Evolutionary conservation across 2,888 invertebrate genomes (phyloP), one percentile per base, ranked within the genome.

Genomic region (Caenorhabditis becei): DNA sequence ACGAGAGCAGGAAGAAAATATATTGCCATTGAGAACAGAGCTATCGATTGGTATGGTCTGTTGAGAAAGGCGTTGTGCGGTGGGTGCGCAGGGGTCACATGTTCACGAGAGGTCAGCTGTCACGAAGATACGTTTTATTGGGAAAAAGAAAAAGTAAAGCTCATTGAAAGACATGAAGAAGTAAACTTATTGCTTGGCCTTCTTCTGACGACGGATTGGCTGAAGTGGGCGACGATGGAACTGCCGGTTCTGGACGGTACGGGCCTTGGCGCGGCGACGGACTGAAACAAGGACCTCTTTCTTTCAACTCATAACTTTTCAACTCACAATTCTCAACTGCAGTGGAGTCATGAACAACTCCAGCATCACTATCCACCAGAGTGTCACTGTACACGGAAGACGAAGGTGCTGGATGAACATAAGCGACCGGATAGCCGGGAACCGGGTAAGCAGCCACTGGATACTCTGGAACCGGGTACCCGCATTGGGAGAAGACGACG

Each of bases 201-300:
- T 70, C 47, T 37, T 71, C 24, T 66, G 58, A 49, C 65, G 58
- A 41, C 59, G 58, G 41, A 80, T 65, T 51, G 54, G 80, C 53
- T 44, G 69, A 35, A 62, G 74, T 35, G 63, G 37, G 44, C 74
- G 69, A 20, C 72, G 74, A 16, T 74, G 72, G 65, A 74, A 74
- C 11, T 65, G 47, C 35, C 58, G 66, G 59, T 61, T 66, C 1
- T 72, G 66, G 32, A 49, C 47, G 49, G 54, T 47, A 37, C 72
- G 65, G 24, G 67, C 72, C 35, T 67, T 61, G 32, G 72, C 72
- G 24, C 66, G 66, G 24, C 62, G 54, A 23, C 67, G 79, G 51
- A 49, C 79, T 79, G 62, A 69, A 79, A 78, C 4, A 53, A 5
- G 14, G 41, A 14, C 7, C 14, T 41, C 2, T 14, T 41, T n/a